A percentile compares a stretch with the other conserved stretches of the same genome.
Conservation (phyloP, 2,797 vertebrate genomes). For the Chaenodraco wilsoni region DNA sequence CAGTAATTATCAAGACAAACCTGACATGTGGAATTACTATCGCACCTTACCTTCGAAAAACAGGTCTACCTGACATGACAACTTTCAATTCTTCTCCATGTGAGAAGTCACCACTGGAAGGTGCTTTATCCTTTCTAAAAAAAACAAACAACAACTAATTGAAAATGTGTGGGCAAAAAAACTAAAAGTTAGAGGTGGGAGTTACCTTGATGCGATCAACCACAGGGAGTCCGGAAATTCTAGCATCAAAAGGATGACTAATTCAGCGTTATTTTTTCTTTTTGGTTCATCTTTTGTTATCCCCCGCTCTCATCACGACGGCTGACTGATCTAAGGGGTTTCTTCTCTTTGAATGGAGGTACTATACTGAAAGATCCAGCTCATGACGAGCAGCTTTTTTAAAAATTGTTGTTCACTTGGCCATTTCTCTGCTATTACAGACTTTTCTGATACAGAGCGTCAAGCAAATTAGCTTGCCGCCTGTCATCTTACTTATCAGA, state of each 20-base stretch:
- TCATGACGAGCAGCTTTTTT: slow-evolving; percentile 23
- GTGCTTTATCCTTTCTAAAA: slow-evolving; percentile 34
- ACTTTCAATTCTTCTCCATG: slow-evolving; percentile 35
- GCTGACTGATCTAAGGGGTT: slow-evolving; percentile 37
- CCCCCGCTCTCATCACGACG: slow-evolving; percentile 8
- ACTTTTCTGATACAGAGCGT: slow-evolving; percentile 40
- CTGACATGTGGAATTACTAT: slow-evolving; percentile 12
- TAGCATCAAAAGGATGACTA: slow-evolving; percentile 11
- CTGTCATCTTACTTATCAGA: slow-evolving; percentile 56
- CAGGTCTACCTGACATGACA: slow-evolving; percentile 48
- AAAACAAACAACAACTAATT: slow-evolving; percentile 11
- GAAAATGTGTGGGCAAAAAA: slow-evolving; percentile 2
- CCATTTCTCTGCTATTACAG: slow-evolving; percentile 42
- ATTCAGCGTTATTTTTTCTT: slow-evolving; percentile 27
- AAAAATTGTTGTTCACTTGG: slow-evolving; percentile 18
- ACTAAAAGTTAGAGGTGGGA: slow-evolving; percentile 15
- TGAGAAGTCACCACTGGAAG: slow-evolving; percentile 34
- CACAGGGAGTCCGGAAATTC: slow-evolving; percentile 6
- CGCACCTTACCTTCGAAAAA: slow-evolving; percentile 1
- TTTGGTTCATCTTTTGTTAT: slow-evolving; percentile 27
- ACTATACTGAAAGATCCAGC: slow-evolving; percentile 15
- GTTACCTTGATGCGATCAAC: slow-evolving; percentile 30
- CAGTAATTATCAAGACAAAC: slow-evolving; percentile 31
- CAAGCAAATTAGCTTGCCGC: slow-evolving; percentile 58
- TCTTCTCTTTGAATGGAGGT: slow-evolving; percentile 23